Base-by-base conservation (phyloP, 2,113 vertebrate species). In the Hippopotamus amphibius region DNA sequence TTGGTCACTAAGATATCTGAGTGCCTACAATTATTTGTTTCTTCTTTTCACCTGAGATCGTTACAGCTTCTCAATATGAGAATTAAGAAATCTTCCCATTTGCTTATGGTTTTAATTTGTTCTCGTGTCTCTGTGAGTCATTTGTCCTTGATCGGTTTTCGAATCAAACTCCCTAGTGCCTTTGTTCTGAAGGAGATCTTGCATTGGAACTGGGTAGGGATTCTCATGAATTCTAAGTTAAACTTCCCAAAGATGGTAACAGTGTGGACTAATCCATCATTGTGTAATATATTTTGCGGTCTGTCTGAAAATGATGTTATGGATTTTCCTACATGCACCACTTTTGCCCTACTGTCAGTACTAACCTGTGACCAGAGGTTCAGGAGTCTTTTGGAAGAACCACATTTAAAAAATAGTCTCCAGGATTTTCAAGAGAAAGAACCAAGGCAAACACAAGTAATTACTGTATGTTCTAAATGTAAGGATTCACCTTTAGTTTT, bases 361-460 rank as follows among this genome's bases (percentile, higher is more conserved):
- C 53, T 65, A 57, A 57, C 48, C 66, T 69, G 19, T 88, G 83
- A 28, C n/a, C 46, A 82, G 65, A 37, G 21, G 21, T 37, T 68
- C 82, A 77, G 57, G 66, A 76, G 19, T 13, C 22, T 88, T 76
- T 79, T 66, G 48, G 59, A 93, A 77, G 76, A 59, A 50, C 19
- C 53, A 79, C 22, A 28, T 37, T 37, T 28, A 68, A 46, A 74
- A 46, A 59, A 59, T 19, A 22, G 14, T 63, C 41, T 63, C 43
- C 37, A 84, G 71, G 13, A 63, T 81, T 82, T 96, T 72, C 57
- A 63, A 83, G 61, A 83, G 81, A 48, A 88, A 87, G 55, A 95
- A 85, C 55, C 41, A 41, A 72, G 43, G 41, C 66, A 93, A 50
- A 88, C 69, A 48, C 2, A 89, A 46, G 43, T 81, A 83, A 87